These are phyloP conservation scores for Drosophila ambigua DNA, from an alignment of 1,140 invertebrate species.

Conservation along the genomic window DNA sequence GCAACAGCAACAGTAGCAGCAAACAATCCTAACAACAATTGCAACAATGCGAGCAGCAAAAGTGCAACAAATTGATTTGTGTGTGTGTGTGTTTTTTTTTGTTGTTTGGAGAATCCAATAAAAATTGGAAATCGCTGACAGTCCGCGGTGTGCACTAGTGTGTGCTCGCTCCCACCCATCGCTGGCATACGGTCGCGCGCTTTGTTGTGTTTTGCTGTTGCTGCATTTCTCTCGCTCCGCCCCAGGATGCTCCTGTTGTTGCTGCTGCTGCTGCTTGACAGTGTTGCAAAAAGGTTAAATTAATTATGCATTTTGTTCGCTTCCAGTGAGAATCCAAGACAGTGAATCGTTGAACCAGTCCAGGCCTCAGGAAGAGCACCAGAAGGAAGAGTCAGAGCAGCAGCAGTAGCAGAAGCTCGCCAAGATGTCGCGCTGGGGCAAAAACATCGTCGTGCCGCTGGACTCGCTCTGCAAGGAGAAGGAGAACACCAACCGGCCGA, in stretches of 20 bases:
- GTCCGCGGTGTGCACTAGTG: constrained; percentile 37
- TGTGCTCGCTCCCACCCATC: constrained; percentile 67
- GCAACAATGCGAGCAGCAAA: not conserved
- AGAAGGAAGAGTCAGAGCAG: constrained; percentile 11
- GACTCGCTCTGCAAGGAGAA: constrained; percentile 87
- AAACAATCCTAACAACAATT: constrained; percentile 1
- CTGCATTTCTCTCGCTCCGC: constrained; percentile 55
- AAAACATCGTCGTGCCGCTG: constrained; percentile 86
- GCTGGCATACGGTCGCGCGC: constrained; percentile 38
- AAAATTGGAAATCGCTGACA: constrained; percentile 50
- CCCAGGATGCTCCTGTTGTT: constrained; percentile 17
- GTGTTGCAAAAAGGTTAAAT: constrained; percentile 14
- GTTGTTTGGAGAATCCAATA: constrained; percentile 45
- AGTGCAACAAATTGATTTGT: constrained; percentile 58
- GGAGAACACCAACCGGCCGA: constrained; percentile 94
- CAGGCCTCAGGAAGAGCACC: constrained; percentile 26
- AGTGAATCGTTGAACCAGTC: constrained; percentile 14
- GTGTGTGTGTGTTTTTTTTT: not conserved
- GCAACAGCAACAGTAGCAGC: no score
- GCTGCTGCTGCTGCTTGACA: constrained; percentile 30
- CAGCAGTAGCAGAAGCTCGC: constrained; percentile 1
- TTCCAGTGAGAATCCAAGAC: no score
- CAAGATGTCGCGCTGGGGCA: constrained; percentile 87
- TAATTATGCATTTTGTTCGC: not conserved
- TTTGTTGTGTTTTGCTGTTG: constrained; percentile 77